Evolutionary conservation across 2,797 vertebrate genomes (phyloP).

Genomic region (Spinus pinus): DNA sequence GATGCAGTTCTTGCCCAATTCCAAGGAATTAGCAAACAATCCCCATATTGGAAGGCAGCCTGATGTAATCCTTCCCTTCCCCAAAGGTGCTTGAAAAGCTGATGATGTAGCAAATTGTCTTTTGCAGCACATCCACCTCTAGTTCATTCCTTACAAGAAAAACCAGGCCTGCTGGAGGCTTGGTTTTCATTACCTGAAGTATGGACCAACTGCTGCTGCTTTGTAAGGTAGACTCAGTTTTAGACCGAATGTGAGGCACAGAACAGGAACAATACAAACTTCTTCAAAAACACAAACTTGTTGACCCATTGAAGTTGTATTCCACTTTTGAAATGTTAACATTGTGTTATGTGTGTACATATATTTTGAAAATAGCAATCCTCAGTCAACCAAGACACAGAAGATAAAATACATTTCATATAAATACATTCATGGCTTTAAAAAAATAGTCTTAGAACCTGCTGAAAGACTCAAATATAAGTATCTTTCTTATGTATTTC

Average conservation of each 20-base stretch:
- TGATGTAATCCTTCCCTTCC: background rate
- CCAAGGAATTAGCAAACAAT: background rate
- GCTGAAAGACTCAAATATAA: background rate
- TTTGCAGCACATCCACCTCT: background rate
- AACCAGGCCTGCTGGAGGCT: rapidly evolving
- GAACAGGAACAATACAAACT: background rate
- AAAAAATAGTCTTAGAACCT: background rate
- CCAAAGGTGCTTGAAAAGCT: background rate
- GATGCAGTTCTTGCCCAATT: background rate
- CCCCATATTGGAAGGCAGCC: background rate
- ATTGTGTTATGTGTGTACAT: background rate
- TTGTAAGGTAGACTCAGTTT: background rate
- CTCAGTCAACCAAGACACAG: background rate
- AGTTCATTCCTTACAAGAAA: background rate
- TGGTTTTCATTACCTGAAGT: background rate
- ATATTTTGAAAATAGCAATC: background rate
- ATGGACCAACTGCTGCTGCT: rapidly evolving
- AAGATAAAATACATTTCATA: constrained; percentile 33
- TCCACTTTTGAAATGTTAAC: constrained; percentile 25
- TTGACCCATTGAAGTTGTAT: constrained; percentile 41
- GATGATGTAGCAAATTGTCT: background rate
- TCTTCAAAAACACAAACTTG: background rate
- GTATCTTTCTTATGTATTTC: background rate
- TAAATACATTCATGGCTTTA: constrained; percentile 37
- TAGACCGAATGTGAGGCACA: background rate